These are phyloP conservation scores for Azemiops feae DNA, from an alignment of 2,113 vertebrate species.

Conservation along the genomic window DNA sequence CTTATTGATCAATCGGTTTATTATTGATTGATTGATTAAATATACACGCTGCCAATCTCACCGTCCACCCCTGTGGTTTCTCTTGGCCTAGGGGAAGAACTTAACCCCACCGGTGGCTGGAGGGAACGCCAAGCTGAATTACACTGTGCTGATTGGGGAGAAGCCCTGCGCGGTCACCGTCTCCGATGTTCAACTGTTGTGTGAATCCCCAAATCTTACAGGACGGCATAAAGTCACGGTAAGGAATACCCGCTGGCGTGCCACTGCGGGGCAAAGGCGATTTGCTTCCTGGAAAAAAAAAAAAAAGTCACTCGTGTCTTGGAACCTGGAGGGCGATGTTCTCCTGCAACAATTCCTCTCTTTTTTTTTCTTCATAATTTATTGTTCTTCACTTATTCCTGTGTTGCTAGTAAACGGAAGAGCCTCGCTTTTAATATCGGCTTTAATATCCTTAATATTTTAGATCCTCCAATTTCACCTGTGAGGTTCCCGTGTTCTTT, in stretches of 20 bases:
- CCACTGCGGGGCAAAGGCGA: rapidly evolving
- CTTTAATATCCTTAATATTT: background rate
- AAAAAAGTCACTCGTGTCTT: background rate
- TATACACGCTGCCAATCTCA: background rate
- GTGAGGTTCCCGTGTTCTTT: no score
- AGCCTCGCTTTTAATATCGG: background rate
- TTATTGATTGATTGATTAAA: background rate
- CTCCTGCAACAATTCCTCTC: background rate
- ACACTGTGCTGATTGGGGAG: constrained; percentile 92
- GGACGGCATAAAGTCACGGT: constrained; percentile 97
- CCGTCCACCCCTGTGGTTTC: background rate
- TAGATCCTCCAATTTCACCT: background rate
- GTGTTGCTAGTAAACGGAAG: background rate
- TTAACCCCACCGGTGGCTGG: constrained; percentile 88
- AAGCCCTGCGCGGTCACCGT: constrained; percentile 91
- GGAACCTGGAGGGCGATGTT: background rate
- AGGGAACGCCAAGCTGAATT: constrained; percentile 93
- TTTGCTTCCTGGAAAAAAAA: background rate
- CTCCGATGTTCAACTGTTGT: constrained; percentile 94
- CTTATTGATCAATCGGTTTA: background rate
- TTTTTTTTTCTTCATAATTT: background rate
- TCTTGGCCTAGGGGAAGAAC: constrained; percentile 83
- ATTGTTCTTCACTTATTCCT: background rate
- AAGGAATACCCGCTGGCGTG: constrained; percentile 51
- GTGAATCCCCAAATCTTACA: constrained; percentile 92